Evolutionary conservation across 1,140 invertebrate genomes (phyloP).

Genomic region (Potamilus streckersoni): DNA sequence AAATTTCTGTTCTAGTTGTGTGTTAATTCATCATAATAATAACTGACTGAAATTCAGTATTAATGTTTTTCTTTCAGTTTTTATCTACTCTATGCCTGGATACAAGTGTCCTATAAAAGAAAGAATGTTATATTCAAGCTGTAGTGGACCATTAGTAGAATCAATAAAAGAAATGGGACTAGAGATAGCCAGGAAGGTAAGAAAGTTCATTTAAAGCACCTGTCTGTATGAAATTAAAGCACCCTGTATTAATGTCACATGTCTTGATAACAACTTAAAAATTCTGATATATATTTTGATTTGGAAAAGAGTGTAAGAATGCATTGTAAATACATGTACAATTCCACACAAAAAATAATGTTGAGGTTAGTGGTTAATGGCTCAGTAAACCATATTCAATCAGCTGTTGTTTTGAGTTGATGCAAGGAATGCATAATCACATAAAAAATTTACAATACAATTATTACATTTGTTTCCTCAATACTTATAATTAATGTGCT

Average conservation of each 20-base stretch:
- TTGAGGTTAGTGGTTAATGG: too few species aligned
- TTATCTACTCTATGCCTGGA: constrained; percentile 98
- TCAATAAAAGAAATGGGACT: constrained; percentile 76
- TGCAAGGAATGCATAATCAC: not conserved
- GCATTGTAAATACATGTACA: too few species aligned
- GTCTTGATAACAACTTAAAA: too few species aligned
- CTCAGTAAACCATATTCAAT: too few species aligned
- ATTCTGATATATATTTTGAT: too few species aligned
- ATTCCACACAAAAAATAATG: too few species aligned
- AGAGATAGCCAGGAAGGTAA: constrained; percentile 88
- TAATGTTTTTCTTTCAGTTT: constrained; percentile 78
- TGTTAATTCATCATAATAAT: too few species aligned
- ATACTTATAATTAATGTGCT: too few species aligned
- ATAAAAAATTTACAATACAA: not conserved
- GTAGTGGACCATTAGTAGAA: constrained; percentile 88
- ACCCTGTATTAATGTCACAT: not conserved
- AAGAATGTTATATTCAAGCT: constrained; percentile 97
- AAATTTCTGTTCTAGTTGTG: too few species aligned
- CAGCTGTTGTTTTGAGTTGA: not conserved
- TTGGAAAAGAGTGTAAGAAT: too few species aligned
- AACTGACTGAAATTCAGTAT: too few species aligned
- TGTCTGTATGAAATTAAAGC: not conserved
- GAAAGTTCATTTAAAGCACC: constrained; percentile 24
- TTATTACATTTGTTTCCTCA: not conserved
- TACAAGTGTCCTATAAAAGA: constrained; percentile 95